Base-by-base conservation (phyloP, 53 echinoderm and acorn worm genomes). In the Holothuria scabra region DNA sequence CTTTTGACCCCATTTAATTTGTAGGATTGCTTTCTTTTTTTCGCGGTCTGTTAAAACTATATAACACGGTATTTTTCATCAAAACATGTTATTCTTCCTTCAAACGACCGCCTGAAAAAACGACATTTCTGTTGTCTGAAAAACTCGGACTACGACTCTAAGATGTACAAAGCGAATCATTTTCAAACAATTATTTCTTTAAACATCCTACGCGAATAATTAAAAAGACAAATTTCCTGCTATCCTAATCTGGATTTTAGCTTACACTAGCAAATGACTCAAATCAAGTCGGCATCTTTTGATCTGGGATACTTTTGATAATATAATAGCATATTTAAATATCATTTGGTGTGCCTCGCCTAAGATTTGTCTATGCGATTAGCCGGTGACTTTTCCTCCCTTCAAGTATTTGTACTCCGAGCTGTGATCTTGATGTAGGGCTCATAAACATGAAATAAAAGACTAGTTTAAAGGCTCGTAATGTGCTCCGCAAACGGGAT, bases 181-280 rank as follows among this genome's bases (percentile, higher is more conserved):
- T 52, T 18, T 52, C 23, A 28, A 72, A 72, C 72, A 72, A 72
- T 72, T 44, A 72, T 46, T 72, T 72, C 72, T 72, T 38, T 38
- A 72, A 72, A 72, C 49, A 72, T 72, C 72, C 48, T 48, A 10
- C 32, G 44, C 12, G n/a, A 12, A n/a, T 46, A 46, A 72, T 44
- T 41, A 41, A 46, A 72, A 12, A 14, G 11, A 72, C 44, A 72
- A 72, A 52, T 52, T 44, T 46, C 34, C 46, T 20, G 24, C 46
- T 72, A 19, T 11, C 12, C 44, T 72, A 44, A 72, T 72, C 72
- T 72, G 72, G 72, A 72, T 49, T 72, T 72, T 72, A 72, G 46
- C 46, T 72, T 72, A 38, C 72, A 46, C 44, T 24, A 41, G 26
- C 72, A 24, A 44, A 72, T 48, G 46, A 72, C 46, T 44, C 48